Percentiles rank a stretch among this genome's conserved stretches.
Conservation (phyloP, 2,113 vertebrate genomes). For the Amphilophus citrinellus region DNA sequence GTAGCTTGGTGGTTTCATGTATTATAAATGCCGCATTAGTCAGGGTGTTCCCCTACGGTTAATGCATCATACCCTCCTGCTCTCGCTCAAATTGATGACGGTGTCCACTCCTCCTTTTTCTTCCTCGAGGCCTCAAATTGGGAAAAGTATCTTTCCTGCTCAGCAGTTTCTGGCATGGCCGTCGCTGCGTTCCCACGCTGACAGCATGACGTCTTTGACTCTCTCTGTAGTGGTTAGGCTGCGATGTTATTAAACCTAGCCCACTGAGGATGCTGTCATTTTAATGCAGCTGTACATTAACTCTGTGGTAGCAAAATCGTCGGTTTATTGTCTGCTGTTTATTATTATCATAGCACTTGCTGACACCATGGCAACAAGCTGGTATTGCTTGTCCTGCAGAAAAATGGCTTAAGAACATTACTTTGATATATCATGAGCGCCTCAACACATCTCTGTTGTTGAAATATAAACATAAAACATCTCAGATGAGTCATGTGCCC, state of each 20-base stretch:
- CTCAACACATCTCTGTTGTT: constrained; percentile 5
- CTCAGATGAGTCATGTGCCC: constrained; percentile 13
- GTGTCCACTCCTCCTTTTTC: constrained; percentile 36
- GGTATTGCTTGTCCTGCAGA: background rate
- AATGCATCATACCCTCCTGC: constrained; percentile 36
- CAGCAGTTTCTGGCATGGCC: constrained; percentile 62
- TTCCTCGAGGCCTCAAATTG: constrained; percentile 45
- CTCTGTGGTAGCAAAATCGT: constrained; percentile 49
- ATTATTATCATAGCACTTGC: constrained; percentile 52
- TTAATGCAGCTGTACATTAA: constrained; percentile 66
- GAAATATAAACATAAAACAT: constrained; percentile 1
- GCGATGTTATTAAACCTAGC: constrained; percentile 64
- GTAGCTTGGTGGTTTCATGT: constrained; percentile 38
- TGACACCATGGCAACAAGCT: constrained; percentile 63
- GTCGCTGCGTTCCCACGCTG: constrained; percentile 71
- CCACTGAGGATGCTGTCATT: constrained; percentile 70
- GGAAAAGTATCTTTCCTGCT: constrained; percentile 59
- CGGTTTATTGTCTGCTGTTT: constrained; percentile 65
- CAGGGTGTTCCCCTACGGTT: constrained; percentile 41
- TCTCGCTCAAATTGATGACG: constrained; percentile 40
- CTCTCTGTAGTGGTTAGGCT: constrained; percentile 71
- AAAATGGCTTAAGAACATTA: background rate
- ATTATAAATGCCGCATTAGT: constrained; percentile 27
- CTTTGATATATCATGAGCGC: background rate
- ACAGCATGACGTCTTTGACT: constrained; percentile 68